These are phyloP conservation scores for Leucopsar rothschildi DNA, from an alignment of 2,113 vertebrate genomes.

Conservation along the genomic window DNA sequence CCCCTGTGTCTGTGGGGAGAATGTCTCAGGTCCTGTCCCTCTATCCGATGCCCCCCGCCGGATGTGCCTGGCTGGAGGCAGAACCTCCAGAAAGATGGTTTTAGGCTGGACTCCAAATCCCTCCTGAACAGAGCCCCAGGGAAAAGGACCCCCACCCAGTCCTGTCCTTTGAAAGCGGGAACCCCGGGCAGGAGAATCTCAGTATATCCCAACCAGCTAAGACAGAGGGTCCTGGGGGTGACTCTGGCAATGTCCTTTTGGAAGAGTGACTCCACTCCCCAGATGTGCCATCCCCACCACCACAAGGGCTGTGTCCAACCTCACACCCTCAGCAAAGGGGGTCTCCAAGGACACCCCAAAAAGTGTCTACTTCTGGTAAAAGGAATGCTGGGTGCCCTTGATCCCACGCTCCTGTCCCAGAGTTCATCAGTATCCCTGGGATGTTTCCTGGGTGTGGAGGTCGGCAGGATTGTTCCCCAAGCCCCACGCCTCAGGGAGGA, in stretches of 20 bases:
- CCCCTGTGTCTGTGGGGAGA: neutral
- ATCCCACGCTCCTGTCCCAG: neutral
- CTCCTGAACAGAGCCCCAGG: accelerated
- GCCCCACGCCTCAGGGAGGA: neutral
- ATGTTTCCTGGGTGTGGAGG: neutral
- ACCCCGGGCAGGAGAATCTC: neutral
- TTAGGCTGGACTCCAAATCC: neutral
- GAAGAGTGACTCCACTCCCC: neutral
- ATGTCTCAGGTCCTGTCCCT: neutral
- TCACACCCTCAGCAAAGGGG: neutral
- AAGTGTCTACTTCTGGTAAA: neutral
- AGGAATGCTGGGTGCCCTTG: neutral
- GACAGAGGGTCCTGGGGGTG: neutral
- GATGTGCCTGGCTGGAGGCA: neutral
- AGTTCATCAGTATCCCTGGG: neutral
- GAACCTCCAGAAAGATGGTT: neutral
- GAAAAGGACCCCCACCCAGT: neutral
- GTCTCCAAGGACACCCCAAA: too few species aligned
- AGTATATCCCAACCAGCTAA: neutral
- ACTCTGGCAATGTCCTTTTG: neutral
- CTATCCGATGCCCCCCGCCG: accelerated
- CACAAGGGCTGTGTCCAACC: neutral
- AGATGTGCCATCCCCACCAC: neutral
- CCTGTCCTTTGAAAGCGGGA: neutral
- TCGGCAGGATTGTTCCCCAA: neutral